Percentiles rank a stretch among this genome's conserved stretches.
Conservation (phyloP, 2,113 vertebrate species). For the Halcyon malimbica region DNA sequence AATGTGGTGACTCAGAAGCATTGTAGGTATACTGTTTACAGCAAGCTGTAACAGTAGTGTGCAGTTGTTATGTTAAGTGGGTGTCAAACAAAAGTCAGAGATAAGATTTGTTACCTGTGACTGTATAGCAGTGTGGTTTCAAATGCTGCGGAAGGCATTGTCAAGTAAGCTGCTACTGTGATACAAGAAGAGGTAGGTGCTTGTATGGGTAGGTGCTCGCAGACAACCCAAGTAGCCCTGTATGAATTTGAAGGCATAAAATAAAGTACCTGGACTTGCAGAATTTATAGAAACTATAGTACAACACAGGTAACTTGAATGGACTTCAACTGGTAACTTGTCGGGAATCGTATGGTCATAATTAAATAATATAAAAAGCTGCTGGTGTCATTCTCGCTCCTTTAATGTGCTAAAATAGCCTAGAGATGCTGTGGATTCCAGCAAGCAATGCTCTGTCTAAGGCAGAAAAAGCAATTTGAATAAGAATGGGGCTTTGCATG, state of each 20-base stretch:
- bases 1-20: neutral
- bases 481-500: conserved; percentile 14
- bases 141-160: neutral
- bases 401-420: neutral
- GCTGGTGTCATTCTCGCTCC: neutral
- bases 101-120: neutral
- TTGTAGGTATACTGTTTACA: neutral
- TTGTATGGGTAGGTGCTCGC: neutral
- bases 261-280: neutral
- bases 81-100: neutral
- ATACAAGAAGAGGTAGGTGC: neutral
- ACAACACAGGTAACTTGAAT: neutral
- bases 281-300: neutral
- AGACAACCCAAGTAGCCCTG: neutral
- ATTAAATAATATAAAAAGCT: neutral
- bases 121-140: neutral
- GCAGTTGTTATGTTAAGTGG: neutral
- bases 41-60: neutral
- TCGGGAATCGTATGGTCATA: neutral
- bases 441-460: neutral
- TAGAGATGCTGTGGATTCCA: conserved; percentile 2
- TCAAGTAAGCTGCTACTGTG: neutral
- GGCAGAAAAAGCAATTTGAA: neutral
- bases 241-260: neutral
- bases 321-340: neutral